A percentile compares a stretch with the other conserved stretches of the same genome.
Conservation (phyloP, 1,140 invertebrate genomes). For the Episyrphus balteatus region DNA sequence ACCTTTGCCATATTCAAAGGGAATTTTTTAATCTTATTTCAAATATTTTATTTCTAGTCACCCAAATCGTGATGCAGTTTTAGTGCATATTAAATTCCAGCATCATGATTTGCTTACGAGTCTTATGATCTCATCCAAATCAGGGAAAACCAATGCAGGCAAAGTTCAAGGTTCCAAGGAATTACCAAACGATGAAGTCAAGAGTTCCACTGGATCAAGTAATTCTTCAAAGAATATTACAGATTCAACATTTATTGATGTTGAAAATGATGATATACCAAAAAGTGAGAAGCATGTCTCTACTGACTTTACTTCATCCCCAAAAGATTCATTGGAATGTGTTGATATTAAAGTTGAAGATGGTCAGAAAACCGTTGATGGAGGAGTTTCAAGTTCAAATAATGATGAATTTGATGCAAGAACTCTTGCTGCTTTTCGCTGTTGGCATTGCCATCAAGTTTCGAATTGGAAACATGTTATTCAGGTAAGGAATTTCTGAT, state of each 20-base stretch:
- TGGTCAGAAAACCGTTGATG: conserved; percentile 5
- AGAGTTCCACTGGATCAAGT: too few species aligned
- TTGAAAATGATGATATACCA: conserved; percentile 10
- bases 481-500: conserved; percentile 45
- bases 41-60: conserved; percentile 40
- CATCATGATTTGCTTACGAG: conserved; percentile 34
- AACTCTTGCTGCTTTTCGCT: conserved; percentile 43
- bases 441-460: conserved; percentile 62
- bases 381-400: neutral
- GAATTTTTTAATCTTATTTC: neutral
- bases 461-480: conserved; percentile 73
- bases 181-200: conserved; percentile 29
- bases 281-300: too few species aligned
- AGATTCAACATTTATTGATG: conserved; percentile 30
- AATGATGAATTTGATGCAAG: neutral
- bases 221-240: too few species aligned
- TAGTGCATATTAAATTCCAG: conserved; percentile 55
- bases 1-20: neutral
- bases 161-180: conserved; percentile 18
- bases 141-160: conserved; percentile 24
- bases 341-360: neutral
- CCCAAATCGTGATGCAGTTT: conserved; percentile 49
- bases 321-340: too few species aligned
- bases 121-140: neutral
- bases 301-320: too few species aligned